Conservation (phyloP, 2,888 invertebrate genomes). For the Eupsilia transversa region DNA sequence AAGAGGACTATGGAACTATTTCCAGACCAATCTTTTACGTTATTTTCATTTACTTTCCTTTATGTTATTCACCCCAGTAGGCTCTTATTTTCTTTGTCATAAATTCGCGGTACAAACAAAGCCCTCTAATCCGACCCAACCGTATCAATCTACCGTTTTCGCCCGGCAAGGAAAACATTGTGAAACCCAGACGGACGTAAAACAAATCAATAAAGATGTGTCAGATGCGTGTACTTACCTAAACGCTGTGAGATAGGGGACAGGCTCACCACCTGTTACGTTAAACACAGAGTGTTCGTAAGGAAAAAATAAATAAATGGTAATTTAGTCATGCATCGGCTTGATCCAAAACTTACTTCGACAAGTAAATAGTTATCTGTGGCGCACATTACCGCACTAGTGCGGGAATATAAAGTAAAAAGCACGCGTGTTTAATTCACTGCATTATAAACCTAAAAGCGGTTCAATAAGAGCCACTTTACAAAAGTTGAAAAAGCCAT, state of each 20-base stretch:
- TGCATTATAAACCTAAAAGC: too few relatives aligned
- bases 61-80: not conserved
- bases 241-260: not conserved
- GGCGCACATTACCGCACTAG: too few relatives aligned
- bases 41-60: slow-evolving; percentile 7
- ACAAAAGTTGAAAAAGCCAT: too few relatives aligned
- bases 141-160: slow-evolving; percentile 17
- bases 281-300: not conserved
- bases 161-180: slow-evolving; percentile 17
- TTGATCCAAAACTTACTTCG: too few relatives aligned
- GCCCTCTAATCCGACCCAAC: slow-evolving; percentile 4
- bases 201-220: slow-evolving; percentile 41
- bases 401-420: too few relatives aligned
- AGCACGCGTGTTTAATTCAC: too few relatives aligned
- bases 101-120: slow-evolving; percentile 14
- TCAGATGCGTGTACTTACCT: not conserved
- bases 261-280: slow-evolving; percentile 51
- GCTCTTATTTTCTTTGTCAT: slow-evolving; percentile 21
- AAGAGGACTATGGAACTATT: not conserved
- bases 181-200: not conserved
- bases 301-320: too few relatives aligned
- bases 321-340: too few relatives aligned
- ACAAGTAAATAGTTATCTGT: too few relatives aligned
- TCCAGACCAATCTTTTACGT: not conserved
- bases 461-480: too few relatives aligned